Conservation (phyloP, 2,113 vertebrate species). For the Toxostoma redivivum region DNA sequence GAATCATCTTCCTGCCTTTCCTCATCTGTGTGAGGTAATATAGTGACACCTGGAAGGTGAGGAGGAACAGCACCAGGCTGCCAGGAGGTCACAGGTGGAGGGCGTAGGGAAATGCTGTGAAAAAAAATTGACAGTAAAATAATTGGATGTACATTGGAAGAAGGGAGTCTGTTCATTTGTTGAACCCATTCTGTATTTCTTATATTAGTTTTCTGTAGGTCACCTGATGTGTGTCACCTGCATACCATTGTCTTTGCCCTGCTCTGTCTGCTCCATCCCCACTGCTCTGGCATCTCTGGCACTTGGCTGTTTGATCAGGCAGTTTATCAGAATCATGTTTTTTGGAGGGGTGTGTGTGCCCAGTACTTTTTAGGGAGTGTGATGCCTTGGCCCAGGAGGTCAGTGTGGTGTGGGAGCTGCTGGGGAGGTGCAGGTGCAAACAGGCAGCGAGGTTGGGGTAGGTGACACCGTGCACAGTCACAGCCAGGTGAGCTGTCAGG, state of each 20-base stretch:
- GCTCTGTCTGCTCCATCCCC: accelerated
- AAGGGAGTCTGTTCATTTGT: background rate
- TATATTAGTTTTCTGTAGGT: background rate
- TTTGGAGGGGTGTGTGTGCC: too few relatives aligned
- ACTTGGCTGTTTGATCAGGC: background rate
- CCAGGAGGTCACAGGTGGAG: background rate
- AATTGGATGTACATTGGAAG: background rate
- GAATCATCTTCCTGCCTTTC: background rate
- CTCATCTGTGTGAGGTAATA: background rate
- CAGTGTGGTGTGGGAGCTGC: background rate
- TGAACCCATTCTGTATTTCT: background rate
- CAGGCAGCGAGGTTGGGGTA: accelerated
- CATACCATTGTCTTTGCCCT: background rate
- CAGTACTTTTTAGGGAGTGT: background rate
- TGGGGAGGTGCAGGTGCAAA: accelerated
- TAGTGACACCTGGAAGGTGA: background rate
- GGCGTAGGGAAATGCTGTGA: accelerated
- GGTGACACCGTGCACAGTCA: accelerated
- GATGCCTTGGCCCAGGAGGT: background rate
- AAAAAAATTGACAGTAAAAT: background rate
- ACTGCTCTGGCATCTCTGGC: background rate
- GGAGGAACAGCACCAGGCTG: accelerated
- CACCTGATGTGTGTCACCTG: background rate
- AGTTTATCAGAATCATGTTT: background rate
- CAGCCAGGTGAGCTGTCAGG: background rate